Conservation (phyloP, 2,113 vertebrate genomes). For the Neotoma lepida region DNA sequence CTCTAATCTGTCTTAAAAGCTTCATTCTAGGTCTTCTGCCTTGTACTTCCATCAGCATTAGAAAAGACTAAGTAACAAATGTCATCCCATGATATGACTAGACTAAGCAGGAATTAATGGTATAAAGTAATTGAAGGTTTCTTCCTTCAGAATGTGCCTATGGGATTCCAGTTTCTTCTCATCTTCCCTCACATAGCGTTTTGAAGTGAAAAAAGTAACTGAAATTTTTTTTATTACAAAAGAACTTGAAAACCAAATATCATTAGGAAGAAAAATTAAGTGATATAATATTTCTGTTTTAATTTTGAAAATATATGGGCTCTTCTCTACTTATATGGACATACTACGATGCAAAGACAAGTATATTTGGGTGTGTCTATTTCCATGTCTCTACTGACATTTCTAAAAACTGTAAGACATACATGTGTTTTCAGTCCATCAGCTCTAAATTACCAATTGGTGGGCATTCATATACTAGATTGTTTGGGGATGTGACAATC, state of each 20-base stretch:
- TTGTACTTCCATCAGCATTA: not conserved
- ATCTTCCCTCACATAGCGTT: not conserved
- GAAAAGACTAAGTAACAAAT: not conserved
- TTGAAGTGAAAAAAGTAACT: not conserved
- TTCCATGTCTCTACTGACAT: not conserved
- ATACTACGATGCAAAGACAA: not conserved
- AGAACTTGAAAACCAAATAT: not conserved
- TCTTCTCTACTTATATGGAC: not conserved
- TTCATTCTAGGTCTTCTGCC: not conserved
- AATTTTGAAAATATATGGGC: not conserved
- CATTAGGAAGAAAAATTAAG: not conserved
- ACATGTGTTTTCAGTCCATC: not conserved
- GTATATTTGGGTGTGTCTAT: not conserved
- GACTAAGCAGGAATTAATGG: not conserved
- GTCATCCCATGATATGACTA: not conserved
- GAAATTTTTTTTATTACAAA: not conserved
- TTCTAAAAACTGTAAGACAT: not conserved
- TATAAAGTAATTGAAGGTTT: slow-evolving; percentile 8
- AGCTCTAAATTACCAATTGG: not conserved
- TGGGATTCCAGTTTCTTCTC: not conserved
- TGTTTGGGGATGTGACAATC: not conserved
- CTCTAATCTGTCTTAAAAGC: slow-evolving; percentile 6
- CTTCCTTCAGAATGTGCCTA: not conserved
- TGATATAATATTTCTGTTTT: not conserved
- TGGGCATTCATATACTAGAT: not conserved